These are phyloP conservation scores for Drosophila picticornis DNA, from an alignment of 2,888 invertebrate species.

Conservation along the genomic window DNA sequence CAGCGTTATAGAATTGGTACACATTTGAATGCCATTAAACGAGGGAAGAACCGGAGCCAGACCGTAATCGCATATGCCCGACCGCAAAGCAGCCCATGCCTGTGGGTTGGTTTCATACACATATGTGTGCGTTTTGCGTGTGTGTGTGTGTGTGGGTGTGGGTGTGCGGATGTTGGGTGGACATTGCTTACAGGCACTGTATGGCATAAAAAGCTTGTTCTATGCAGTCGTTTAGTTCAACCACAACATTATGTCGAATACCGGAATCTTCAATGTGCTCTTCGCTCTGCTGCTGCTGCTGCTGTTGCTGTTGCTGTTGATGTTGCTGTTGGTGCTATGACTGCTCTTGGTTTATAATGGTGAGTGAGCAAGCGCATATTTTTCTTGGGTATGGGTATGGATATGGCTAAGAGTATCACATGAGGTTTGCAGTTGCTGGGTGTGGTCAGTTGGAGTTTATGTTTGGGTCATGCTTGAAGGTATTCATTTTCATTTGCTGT, in stretches of 20 bases:
- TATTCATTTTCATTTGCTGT: slow-evolving; percentile 67
- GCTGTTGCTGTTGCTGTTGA: slow-evolving; percentile 23
- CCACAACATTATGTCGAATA: slow-evolving; percentile 82
- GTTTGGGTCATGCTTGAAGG: slow-evolving; percentile 73
- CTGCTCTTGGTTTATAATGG: slow-evolving; percentile 42
- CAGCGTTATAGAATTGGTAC: slow-evolving; percentile 20
- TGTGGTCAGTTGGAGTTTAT: slow-evolving; percentile 67
- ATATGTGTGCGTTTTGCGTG: slow-evolving; percentile 12
- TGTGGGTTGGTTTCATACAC: slow-evolving; percentile 19
- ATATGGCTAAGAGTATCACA: background rate
- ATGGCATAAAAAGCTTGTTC: slow-evolving; percentile 76
- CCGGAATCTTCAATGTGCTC: slow-evolving; percentile 78
- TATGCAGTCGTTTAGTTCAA: slow-evolving; percentile 80
- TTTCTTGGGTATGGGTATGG: slow-evolving; percentile 15
- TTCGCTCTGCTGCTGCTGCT: slow-evolving; percentile 16
- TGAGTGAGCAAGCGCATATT: slow-evolving; percentile 45
- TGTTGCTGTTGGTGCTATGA: slow-evolving; percentile 14
- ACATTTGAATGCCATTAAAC: slow-evolving; percentile 36
- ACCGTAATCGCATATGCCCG: slow-evolving; percentile 68
- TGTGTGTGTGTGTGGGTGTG: slow-evolving; percentile 5
- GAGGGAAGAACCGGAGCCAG: slow-evolving; percentile 39
- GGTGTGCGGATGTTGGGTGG: slow-evolving; percentile 30
- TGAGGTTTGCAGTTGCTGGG: slow-evolving; percentile 30
- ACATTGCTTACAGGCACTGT: slow-evolving; percentile 50
- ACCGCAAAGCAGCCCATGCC: slow-evolving; percentile 59